Evolutionary conservation across 2,888 invertebrate genomes (phyloP).

Genomic region (Hemaris fuciformis): DNA sequence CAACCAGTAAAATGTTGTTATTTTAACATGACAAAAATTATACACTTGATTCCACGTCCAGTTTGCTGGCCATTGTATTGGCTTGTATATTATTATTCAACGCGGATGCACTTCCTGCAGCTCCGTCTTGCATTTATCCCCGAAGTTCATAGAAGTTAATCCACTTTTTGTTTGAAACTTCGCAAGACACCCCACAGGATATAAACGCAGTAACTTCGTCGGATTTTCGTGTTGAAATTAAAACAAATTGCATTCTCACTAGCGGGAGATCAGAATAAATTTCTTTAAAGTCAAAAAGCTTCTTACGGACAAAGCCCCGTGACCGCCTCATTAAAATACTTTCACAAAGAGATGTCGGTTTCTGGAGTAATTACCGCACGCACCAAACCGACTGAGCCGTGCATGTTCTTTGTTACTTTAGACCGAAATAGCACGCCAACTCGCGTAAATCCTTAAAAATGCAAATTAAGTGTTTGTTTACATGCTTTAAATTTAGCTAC

Average conservation of each 20-base stretch:
- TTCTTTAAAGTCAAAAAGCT: not conserved
- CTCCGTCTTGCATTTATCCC: constrained; percentile 23
- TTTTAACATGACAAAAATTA: not conserved
- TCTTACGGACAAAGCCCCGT: not conserved
- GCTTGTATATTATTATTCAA: constrained; percentile 29
- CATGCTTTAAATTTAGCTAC: not conserved
- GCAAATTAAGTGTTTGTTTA: not conserved
- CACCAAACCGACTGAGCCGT: constrained; percentile 14
- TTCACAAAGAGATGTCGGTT: constrained; percentile 17
- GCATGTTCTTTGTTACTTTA: constrained; percentile 16
- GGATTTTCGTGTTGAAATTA: constrained; percentile 22
- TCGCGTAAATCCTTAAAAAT: constrained; percentile 7
- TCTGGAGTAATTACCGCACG: constrained; percentile 14
- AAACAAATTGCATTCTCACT: constrained; percentile 16
- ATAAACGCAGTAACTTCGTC: constrained; percentile 21
- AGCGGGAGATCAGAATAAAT: not conserved
- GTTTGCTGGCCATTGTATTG: not conserved
- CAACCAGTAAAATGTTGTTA: not conserved
- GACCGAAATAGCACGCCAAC: constrained; percentile 18
- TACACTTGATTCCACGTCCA: not conserved
- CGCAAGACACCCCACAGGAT: constrained; percentile 17
- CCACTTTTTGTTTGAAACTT: constrained; percentile 28
- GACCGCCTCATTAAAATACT: constrained; percentile 13
- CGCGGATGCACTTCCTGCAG: constrained; percentile 23
- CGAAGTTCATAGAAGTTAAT: constrained; percentile 29